Conservation (phyloP, 1,140 invertebrate species). For the Cyclargus thomasi region DNA sequence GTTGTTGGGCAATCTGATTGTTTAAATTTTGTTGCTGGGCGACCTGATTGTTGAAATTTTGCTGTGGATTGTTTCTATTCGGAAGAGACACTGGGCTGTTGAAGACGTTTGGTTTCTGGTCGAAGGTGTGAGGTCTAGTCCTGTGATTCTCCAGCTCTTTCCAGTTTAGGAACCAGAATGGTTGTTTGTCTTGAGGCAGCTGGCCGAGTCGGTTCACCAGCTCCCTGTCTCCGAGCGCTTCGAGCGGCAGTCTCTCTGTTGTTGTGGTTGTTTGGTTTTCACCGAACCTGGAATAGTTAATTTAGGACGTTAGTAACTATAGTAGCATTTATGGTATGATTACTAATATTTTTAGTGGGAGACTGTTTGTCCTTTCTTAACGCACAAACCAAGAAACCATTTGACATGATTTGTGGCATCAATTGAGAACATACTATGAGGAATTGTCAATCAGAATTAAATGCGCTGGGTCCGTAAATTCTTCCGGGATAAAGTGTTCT, state of each 20-base stretch:
- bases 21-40: not conserved
- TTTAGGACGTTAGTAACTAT: too few species aligned
- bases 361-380: too few species aligned
- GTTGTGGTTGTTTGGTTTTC: slow-evolving; percentile 26
- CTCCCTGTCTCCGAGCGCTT: slow-evolving; percentile 65
- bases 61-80: not conserved
- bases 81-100: not conserved
- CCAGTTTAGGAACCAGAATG: slow-evolving; percentile 73
- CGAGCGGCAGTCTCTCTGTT: slow-evolving; percentile 45
- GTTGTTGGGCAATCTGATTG: too few species aligned
- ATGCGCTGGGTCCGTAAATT: too few species aligned
- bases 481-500: too few species aligned
- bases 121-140: slow-evolving; percentile 36
- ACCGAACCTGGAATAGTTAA: slow-evolving; percentile 42
- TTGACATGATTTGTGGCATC: too few species aligned
- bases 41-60: not conserved
- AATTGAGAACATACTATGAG: too few species aligned
- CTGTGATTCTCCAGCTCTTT: slow-evolving; percentile 41
- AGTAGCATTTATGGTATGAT: too few species aligned
- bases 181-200: slow-evolving; percentile 66
- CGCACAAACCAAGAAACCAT: too few species aligned
- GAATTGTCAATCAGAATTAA: too few species aligned
- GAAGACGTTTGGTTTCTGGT: slow-evolving; percentile 35
- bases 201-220: slow-evolving; percentile 58
- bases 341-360: too few species aligned